phyloP scores from a whole-genome alignment of 2,797 vertebrate species.

The Echiichthys vipera region DNA sequence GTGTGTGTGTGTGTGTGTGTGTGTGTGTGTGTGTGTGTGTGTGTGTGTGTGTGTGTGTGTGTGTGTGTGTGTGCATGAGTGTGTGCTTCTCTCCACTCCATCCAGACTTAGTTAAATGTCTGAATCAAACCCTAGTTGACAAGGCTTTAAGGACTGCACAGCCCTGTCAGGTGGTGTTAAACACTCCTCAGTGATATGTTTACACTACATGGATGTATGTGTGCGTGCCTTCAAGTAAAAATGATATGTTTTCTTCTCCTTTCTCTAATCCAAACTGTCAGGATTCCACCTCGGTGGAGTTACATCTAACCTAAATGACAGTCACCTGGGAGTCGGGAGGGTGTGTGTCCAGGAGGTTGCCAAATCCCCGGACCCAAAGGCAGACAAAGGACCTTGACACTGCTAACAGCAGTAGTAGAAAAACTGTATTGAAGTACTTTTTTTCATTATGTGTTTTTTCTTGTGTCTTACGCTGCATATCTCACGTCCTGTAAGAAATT shows the following conservation, averaged over 20 bases:
- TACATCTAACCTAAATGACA: constrained; percentile 1
- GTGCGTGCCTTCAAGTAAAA: constrained; percentile 16
- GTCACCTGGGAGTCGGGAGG: not conserved
- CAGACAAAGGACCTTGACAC: not conserved
- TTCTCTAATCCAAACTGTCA: constrained; percentile 35
- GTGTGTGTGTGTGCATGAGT: not conserved
- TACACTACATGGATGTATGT: not conserved
- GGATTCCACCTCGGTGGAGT: not conserved
- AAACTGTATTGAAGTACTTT: too few relatives aligned
- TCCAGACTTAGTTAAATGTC: constrained; percentile 50
- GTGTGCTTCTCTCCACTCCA: constrained; percentile 23
- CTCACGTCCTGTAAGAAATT: too few relatives aligned
- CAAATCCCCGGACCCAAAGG: not conserved
- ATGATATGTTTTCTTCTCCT: constrained; percentile 20
- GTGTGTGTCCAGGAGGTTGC: not conserved
- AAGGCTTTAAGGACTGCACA: constrained; percentile 45
- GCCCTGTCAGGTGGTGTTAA: constrained; percentile 47
- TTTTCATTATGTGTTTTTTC: too few relatives aligned
- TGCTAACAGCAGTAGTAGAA: not conserved
- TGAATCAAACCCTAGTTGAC: constrained; percentile 60
- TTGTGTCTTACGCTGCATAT: too few relatives aligned
- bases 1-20: constrained; percentile 1
- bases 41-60: not conserved
- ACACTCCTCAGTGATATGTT: constrained; percentile 34
- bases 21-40: not conserved